These are phyloP conservation scores for Drosophila pseudotakahashii DNA, from an alignment of 2,888 invertebrate species.

Conservation along the genomic window DNA sequence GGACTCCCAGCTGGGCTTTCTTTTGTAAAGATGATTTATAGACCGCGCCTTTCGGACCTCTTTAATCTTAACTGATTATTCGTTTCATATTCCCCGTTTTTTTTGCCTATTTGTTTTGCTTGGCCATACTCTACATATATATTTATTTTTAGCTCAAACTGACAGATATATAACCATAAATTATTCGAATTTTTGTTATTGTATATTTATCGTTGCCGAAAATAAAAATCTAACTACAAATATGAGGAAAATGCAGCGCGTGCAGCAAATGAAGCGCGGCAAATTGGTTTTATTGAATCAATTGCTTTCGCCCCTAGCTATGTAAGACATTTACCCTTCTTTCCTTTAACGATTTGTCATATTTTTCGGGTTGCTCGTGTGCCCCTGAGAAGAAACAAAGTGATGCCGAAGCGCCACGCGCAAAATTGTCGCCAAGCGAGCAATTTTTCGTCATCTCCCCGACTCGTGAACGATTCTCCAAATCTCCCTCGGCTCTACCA, in stretches of 20 bases:
- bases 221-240: constrained; percentile 27
- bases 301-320: constrained; percentile 45
- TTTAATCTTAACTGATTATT: constrained; percentile 15
- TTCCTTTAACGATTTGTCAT: constrained; percentile 34
- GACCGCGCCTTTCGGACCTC: not conserved
- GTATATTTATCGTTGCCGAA: constrained; percentile 26
- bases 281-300: constrained; percentile 50
- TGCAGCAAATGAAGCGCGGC: constrained; percentile 29
- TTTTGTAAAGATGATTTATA: not conserved
- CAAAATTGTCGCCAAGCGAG: constrained; percentile 38
- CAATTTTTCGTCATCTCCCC: constrained; percentile 27
- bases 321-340: constrained; percentile 14
- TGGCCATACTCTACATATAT: constrained; percentile 7
- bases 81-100: constrained; percentile 2
- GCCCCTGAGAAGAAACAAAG: constrained; percentile 29
- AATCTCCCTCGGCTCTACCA: constrained; percentile 28
- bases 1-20: not conserved
- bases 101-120: constrained; percentile 10
- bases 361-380: constrained; percentile 15
- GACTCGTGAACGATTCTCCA: constrained; percentile 43
- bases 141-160: constrained; percentile 46
- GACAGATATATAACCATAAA: constrained; percentile 6
- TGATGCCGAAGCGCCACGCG: constrained; percentile 49
- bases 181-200: constrained; percentile 28
- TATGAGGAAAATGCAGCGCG: constrained; percentile 33